A percentile compares a stretch with the other conserved stretches of the same genome.
Evolutionary conservation across 2,797 vertebrate genomes (phyloP).

Genomic region (Peromyscus aztecus): DNA sequence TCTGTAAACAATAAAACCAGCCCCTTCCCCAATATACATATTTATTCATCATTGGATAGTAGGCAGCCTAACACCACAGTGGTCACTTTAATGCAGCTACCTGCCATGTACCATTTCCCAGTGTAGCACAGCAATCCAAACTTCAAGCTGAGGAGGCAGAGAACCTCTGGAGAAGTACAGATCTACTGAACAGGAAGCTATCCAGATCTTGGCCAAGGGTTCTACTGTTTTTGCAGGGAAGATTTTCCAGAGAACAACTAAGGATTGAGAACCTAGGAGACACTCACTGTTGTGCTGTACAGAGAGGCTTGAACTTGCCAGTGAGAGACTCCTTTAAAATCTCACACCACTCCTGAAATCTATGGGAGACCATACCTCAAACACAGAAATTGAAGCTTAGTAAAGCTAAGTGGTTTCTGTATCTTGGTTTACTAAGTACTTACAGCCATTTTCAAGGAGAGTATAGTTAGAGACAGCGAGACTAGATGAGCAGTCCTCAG

Average conservation of each 20-base stretch:
- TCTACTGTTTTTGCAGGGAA: not conserved
- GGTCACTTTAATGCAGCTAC: not conserved
- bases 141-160: not conserved
- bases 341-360: not conserved
- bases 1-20: not conserved
- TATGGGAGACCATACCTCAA: not conserved
- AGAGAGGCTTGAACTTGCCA: not conserved
- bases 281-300: not conserved
- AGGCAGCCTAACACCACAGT: not conserved
- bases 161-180: not conserved
- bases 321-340: slow-evolving; percentile 4
- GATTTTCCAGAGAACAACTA: not conserved
- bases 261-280: not conserved
- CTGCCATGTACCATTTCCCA: not conserved
- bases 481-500: not conserved
- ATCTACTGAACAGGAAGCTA: not conserved
- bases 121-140: not conserved
- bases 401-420: not conserved
- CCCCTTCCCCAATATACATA: not conserved
- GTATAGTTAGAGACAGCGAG: not conserved
- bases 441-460: not conserved
- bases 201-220: not conserved
- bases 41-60: not conserved
- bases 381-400: not conserved
- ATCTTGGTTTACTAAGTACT: not conserved